Base-by-base conservation (phyloP, 1,140 invertebrate genomes). In the Oryzaephilus surinamensis region DNA sequence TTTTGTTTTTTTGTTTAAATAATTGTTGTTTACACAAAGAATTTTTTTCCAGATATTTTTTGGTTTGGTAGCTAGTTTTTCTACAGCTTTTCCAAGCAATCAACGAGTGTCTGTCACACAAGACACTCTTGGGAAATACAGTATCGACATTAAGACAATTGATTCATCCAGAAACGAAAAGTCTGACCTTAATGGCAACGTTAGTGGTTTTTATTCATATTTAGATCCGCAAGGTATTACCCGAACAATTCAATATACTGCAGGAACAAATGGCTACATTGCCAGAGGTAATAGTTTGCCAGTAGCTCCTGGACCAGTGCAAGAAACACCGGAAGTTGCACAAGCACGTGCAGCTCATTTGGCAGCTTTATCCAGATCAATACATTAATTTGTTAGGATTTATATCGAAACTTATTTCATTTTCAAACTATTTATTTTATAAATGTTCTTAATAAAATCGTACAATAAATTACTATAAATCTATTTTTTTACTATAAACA, bases 81-180 rank as follows among this genome's bases (percentile, higher is more conserved):
- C 15, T 19, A 31, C 32, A 11, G 7, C 28, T 17, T 18, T 28
- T 0, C 15, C 34, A 12, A 11, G 24, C 10, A 35, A 41, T 11
- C 33, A 37, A 8, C 20, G 21, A 11, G 47, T 50, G n/a, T 21
- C 28, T 15, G 38, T 51, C 4, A 40, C 33, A 13, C 46, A 52
- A 38, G 47, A 50, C 24, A 52, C 46, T 15, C 27, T 39, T 21
- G 50, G 50, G 5, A 50, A 49, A 18, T 52, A 52, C 32, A 39
- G 40, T 26, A 19, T 48, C 20, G 32, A 15, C 7, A 36, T 42
- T 26, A 29, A 39, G n/a, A 23, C 38, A 10, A 32, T 42, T 17
- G 45, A 34, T 13, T 31, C 38, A n/a, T 35, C 44, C 10, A 36
- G 46, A 21, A 19, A 14, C 7, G 50, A 52, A 38, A 27, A 42